Percentiles rank a stretch among this genome's conserved stretches.
Conservation (phyloP, 2,113 vertebrate genomes). For the Aythya baeri region DNA sequence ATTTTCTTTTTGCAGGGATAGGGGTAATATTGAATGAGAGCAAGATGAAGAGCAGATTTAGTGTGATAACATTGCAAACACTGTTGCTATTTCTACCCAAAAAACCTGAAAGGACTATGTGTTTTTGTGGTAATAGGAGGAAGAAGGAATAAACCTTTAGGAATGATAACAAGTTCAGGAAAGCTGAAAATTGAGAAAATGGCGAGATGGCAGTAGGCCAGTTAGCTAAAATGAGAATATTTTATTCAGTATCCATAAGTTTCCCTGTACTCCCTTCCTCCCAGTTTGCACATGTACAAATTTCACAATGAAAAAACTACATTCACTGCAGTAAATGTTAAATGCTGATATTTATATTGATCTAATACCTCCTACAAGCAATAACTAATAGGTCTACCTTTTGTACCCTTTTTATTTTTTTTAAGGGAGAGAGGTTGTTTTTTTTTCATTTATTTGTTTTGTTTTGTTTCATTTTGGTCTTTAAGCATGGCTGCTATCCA, state of each 20-base stretch:
- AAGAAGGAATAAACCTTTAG: neutral
- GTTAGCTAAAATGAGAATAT: neutral
- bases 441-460: neutral
- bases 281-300: neutral
- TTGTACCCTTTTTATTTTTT: neutral
- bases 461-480: neutral
- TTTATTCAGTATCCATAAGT: neutral
- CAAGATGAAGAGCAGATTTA: neutral
- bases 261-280: neutral
- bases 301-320: neutral
- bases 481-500: neutral
- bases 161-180: neutral
- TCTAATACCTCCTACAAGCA: neutral
- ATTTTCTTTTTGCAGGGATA: neutral
- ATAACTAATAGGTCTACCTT: neutral
- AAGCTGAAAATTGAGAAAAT: neutral
- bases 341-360: neutral
- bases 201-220: neutral
- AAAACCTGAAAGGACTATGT: neutral
- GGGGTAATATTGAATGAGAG: neutral
- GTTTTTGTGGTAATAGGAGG: neutral
- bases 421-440: too few species aligned
- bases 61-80: neutral
- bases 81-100: neutral
- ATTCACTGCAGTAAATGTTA: neutral